These are phyloP conservation scores for Neofelis nebulosa DNA, from an alignment of 2,113 vertebrate genomes.

Conservation along the genomic window DNA sequence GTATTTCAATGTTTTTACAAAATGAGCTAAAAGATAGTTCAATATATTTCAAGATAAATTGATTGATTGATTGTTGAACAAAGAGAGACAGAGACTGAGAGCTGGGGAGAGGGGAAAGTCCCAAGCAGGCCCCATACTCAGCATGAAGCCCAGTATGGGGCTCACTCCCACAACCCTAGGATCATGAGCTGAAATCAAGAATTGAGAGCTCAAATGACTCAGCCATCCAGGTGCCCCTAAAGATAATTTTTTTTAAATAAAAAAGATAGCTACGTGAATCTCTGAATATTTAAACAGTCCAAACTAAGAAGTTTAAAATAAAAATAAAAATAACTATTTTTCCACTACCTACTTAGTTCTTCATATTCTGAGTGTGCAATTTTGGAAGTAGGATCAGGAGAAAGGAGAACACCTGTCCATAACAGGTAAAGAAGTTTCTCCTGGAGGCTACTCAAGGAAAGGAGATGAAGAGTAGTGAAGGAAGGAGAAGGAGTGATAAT, in stretches of 20 bases:
- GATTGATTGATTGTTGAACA: too few species aligned
- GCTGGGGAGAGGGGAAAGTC: too few species aligned
- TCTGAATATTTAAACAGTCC: neutral
- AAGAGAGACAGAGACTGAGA: too few species aligned
- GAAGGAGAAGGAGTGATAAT: neutral
- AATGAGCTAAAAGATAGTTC: neutral
- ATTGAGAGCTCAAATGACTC: too few species aligned
- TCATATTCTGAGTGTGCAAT: neutral
- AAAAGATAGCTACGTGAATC: neutral
- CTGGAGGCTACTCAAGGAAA: neutral
- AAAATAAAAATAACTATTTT: neutral
- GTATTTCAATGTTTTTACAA: neutral
- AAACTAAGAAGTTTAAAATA: constrained; percentile 6
- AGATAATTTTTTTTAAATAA: neutral
- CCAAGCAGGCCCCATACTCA: too few species aligned
- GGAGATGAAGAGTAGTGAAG: neutral
- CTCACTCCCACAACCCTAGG: too few species aligned
- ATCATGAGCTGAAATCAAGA: too few species aligned
- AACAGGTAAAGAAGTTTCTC: neutral
- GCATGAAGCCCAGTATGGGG: too few species aligned
- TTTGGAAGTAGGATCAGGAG: neutral
- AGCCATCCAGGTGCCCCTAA: too few species aligned
- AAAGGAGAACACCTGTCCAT: neutral
- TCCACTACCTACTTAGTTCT: neutral
- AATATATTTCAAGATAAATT: neutral